Percentiles rank a stretch among this genome's conserved stretches.
phyloP scores from a whole-genome alignment of 2,797 vertebrate species.

The Tympanoctomys barrerae region DNA sequence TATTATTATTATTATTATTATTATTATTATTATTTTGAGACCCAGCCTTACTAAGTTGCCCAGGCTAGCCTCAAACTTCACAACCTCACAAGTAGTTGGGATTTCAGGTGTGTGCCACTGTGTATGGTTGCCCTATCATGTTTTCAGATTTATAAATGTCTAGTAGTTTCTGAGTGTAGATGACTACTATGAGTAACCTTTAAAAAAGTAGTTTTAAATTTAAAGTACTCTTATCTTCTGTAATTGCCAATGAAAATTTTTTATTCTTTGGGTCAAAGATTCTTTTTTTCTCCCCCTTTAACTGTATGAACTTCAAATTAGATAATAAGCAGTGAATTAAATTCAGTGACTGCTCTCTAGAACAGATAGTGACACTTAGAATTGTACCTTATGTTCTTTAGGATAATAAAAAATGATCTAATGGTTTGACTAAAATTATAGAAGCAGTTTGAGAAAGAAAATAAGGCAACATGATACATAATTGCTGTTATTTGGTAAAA shows the following conservation, averaged over 20 bases:
- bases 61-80: not conserved
- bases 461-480: not conserved
- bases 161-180: conserved; percentile 5
- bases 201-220: conserved; percentile 13
- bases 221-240: not conserved
- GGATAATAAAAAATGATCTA: not conserved
- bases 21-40: not conserved
- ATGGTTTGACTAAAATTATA: not conserved
- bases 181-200: not conserved
- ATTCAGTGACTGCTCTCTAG: not conserved
- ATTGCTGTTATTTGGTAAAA: conserved; percentile 17
- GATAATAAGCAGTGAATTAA: conserved; percentile 19
- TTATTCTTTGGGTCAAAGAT: not conserved
- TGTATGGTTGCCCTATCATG: not conserved
- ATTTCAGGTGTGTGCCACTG: not conserved
- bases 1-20: too few species aligned
- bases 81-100: not conserved
- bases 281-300: not conserved
- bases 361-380: not conserved
- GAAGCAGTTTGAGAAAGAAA: conserved; percentile 29
- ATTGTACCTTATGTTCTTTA: conserved; percentile 37
- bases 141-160: not conserved
- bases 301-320: not conserved
- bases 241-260: not conserved
- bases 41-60: not conserved